Percentiles rank a stretch among this genome's conserved stretches.
phyloP scores from a whole-genome alignment of 92 coral and sea anemone genomes.

The Porites evermanni region DNA sequence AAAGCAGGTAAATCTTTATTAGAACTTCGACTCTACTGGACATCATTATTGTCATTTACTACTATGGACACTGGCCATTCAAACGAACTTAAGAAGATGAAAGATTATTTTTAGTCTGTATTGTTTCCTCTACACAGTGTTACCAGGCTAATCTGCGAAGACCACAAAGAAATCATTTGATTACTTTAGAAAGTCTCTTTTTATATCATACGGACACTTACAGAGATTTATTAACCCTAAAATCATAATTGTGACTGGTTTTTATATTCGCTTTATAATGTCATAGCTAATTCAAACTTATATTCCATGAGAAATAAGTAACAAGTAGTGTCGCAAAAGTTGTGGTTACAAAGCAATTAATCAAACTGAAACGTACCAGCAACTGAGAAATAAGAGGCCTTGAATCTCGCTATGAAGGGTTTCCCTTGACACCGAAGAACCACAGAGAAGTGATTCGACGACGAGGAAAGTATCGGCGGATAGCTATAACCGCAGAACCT shows the following conservation, averaged over 20 bases:
- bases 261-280: too few relatives aligned
- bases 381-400: slow-evolving; percentile 24
- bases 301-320: not conserved
- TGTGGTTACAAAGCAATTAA: not conserved
- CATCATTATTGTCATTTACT: not conserved
- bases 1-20: not conserved
- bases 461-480: slow-evolving; percentile 42
- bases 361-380: not conserved
- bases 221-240: too few relatives aligned
- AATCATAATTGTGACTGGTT: too few relatives aligned
- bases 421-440: slow-evolving; percentile 24
- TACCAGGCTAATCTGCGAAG: too few relatives aligned
- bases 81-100: too few relatives aligned
- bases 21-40: too few relatives aligned
- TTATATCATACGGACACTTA: too few relatives aligned
- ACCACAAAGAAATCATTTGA: too few relatives aligned
- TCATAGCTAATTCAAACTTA: too few relatives aligned
- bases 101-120: too few relatives aligned
- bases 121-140: too few relatives aligned
- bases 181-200: too few relatives aligned
- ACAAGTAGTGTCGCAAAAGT: not conserved
- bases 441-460: slow-evolving; percentile 32
- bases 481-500: slow-evolving; percentile 59
- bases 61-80: not conserved
- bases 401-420: slow-evolving; percentile 10